Conservation (phyloP, 2,888 invertebrate genomes). For the Margaritifera margaritifera region DNA sequence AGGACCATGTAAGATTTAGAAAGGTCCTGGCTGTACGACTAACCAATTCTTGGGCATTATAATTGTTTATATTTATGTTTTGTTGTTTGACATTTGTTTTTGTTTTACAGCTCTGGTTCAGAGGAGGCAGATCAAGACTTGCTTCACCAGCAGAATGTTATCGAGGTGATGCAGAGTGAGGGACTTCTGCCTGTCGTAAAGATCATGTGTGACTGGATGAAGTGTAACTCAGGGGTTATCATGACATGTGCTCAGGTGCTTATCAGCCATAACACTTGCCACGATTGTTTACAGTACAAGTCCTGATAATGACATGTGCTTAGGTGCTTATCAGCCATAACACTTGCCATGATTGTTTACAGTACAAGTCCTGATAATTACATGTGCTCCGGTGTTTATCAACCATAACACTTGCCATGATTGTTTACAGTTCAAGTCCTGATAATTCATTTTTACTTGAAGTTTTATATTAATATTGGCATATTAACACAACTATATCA, state of each 20-base stretch:
- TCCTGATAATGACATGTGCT: not conserved
- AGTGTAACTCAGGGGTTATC: slow-evolving; percentile 84
- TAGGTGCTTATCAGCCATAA: not conserved
- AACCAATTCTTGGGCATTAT: no score
- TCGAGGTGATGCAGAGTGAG: slow-evolving; percentile 64
- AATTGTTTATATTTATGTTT: no score
- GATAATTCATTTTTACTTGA: not conserved
- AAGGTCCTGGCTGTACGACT: no score
- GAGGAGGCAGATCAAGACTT: slow-evolving; percentile 51
- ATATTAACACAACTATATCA: no score
- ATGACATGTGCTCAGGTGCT: slow-evolving; percentile 70
- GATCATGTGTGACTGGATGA: slow-evolving; percentile 88
- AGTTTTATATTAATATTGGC: no score
- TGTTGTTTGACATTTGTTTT: no score
- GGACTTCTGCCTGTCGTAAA: slow-evolving; percentile 81
- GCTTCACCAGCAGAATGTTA: slow-evolving; percentile 52
- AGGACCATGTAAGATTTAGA: no score
- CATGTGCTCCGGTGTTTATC: not conserved
- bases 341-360: not conserved
- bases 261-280: not conserved
- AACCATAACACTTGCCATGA: not conserved
- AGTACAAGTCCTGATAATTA: not conserved
- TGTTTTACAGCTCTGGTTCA: not conserved
- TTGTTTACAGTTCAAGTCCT: not conserved
- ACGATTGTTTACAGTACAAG: not conserved